Base-by-base conservation (phyloP, 2,888 invertebrate species). In the Brachypalpus laphriformis region DNA sequence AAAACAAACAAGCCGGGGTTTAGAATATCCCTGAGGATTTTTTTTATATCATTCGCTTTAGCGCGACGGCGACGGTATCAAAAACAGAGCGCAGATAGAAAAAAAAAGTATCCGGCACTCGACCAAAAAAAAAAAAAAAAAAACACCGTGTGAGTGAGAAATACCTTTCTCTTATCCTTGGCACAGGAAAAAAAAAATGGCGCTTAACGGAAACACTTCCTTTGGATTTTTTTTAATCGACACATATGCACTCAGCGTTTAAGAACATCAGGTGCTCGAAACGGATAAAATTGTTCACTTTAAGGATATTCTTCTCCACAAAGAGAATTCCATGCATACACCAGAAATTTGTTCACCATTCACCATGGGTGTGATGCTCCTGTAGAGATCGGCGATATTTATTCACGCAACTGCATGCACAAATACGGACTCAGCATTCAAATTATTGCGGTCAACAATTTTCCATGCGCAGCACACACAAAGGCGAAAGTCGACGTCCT, bases 391-490 rank as follows among this genome's bases (percentile, higher is more conserved):
- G 63, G 56, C 34, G 49, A 63, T 75, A 83, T 83, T 83, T 83
- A 70, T 83, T 78, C 72, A 54, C 65, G 37, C 78, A 65, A n/a
- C 77, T 40, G 68, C 9, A 51, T 61, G 68, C 78, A 80, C 56
- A 42, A 34, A 65, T 65, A 42, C 61, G 42, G 28, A 40, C 68
- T 70, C 75, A 70, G 75, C 81, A 81, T 75, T 75, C 71, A 85
- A 85, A 85, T 75, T 81, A 85, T 85, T 81, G 85, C 81, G 85
- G 81, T 85, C 85, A 76, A 76, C 83, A 83, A 75, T 80, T 83
- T 83, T 61, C 11, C 25, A 63, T 22, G 14, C 3, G n/a, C 11
- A n/a, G 37, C 61, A 22, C 42, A 61, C 40, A 57, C 57, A 57
- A 7, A 11, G 6, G 51, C 51, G 57, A 57, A 40, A 40, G 18